Evolutionary conservation across 2,113 vertebrate genomes (phyloP).

Genomic region (Phrynosoma blainvillii): DNA sequence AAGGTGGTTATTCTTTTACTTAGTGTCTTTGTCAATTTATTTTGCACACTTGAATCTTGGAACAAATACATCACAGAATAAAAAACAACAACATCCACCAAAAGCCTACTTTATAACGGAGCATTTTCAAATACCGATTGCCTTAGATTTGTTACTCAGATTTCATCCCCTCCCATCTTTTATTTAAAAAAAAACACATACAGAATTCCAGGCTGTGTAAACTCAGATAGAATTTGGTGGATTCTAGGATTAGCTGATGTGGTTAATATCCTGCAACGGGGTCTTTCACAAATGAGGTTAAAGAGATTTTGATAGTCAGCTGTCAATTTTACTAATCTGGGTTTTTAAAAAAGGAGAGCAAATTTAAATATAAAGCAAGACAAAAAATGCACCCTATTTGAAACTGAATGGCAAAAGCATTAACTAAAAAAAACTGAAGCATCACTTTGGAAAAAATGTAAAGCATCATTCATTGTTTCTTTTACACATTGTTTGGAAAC

Average conservation of each 20-base stretch:
- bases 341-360: background rate
- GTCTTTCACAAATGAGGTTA: background rate
- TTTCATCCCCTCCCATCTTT: too few relatives aligned
- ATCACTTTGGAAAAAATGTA: background rate
- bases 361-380: background rate
- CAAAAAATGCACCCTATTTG: too few relatives aligned
- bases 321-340: background rate
- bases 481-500: background rate
- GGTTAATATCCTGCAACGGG: background rate
- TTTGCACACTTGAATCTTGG: background rate
- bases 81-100: background rate
- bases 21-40: background rate
- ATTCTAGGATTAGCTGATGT: background rate
- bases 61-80: background rate
- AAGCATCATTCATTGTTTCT: too few relatives aligned
- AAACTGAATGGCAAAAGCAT: background rate
- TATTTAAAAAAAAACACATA: too few relatives aligned
- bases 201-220: too few relatives aligned
- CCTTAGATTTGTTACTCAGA: background rate
- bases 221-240: background rate
- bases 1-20: slow-evolving; percentile 6
- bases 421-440: background rate
- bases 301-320: background rate
- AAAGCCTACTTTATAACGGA: background rate
- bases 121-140: background rate